A percentile compares a stretch with the other conserved stretches of the same genome.
phyloP scores from a whole-genome alignment of 2,113 vertebrate species.

The Osmerus mordax region DNA sequence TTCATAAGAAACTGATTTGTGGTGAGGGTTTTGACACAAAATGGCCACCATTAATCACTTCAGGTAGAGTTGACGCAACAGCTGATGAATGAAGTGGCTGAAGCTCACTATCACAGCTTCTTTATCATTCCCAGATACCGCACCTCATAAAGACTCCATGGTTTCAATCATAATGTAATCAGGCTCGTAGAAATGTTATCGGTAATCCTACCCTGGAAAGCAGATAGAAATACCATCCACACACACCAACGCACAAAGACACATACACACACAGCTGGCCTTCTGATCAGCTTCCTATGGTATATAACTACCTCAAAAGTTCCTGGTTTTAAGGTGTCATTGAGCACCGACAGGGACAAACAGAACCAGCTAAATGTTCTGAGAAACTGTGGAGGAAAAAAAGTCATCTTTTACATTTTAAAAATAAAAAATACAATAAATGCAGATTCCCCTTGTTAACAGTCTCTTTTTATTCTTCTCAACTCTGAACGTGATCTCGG shows the following conservation, averaged over 20 bases:
- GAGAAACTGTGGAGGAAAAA: background rate
- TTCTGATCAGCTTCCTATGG: conserved; percentile 27
- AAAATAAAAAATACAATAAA: no score
- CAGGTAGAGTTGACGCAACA: conserved; percentile 30
- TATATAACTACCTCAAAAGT: background rate
- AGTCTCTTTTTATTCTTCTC: background rate
- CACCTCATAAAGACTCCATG: conserved; percentile 36
- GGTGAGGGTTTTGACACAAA: conserved; percentile 54
- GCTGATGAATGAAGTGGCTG: conserved; percentile 57
- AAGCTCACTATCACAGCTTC: conserved; percentile 26
- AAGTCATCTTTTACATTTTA: no score
- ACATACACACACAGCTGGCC: conserved; percentile 13
- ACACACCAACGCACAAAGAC: conserved; percentile 16
- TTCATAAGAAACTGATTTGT: conserved; percentile 52
- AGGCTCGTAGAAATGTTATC: conserved; percentile 30
- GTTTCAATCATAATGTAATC: conserved; percentile 53
- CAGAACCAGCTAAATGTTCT: background rate
- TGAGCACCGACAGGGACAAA: background rate
- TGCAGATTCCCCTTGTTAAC: no score
- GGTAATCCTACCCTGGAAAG: conserved; percentile 31
- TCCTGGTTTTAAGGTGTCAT: background rate
- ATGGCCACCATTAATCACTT: conserved; percentile 55
- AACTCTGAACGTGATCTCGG: conserved; percentile 30
- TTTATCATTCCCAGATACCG: conserved; percentile 34
- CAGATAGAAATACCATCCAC: conserved; percentile 13